phyloP scores from a whole-genome alignment of 1,140 invertebrate species.

The Pogonognathellus flavescens region DNA sequence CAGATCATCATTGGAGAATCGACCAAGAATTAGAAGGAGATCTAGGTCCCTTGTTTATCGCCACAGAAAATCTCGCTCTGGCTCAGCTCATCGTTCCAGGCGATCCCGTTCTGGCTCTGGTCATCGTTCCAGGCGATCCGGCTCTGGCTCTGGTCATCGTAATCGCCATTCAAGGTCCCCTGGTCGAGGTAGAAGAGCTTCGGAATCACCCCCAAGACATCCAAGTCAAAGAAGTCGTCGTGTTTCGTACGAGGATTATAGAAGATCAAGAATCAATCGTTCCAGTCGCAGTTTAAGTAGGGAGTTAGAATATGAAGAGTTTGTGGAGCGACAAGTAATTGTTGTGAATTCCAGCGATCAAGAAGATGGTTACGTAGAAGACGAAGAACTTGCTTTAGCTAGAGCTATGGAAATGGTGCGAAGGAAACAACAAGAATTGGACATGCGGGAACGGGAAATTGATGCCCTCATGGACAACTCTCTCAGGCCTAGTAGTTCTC shows the following conservation, averaged over 20 bases:
- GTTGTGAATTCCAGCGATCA: not conserved
- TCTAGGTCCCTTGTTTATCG: not conserved
- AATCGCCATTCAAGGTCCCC: too few relatives aligned
- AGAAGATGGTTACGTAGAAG: not conserved
- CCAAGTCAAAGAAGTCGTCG: not conserved
- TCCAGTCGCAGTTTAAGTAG: conserved; percentile 23
- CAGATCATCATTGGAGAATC: not conserved
- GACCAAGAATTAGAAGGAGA: too few relatives aligned
- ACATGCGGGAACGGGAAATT: not conserved
- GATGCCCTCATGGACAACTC: not conserved
- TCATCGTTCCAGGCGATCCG: too few relatives aligned
- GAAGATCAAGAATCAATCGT: not conserved
- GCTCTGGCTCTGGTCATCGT: too few relatives aligned
- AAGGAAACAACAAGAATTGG: conserved; percentile 19
- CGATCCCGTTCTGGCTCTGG: too few relatives aligned
- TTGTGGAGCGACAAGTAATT: not conserved
- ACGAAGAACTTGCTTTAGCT: not conserved
- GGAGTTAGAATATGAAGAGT: conserved; percentile 35
- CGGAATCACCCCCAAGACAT: not conserved
- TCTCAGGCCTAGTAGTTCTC: too few relatives aligned
- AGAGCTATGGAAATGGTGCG: conserved; percentile 17
- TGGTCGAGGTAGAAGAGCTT: not conserved
- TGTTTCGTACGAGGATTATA: not conserved
- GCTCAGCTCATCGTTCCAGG: too few relatives aligned
- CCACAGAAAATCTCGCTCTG: not conserved